These are phyloP conservation scores for Ellobium chinense DNA, from an alignment of 2,888 invertebrate genomes.

Conservation along the genomic window DNA sequence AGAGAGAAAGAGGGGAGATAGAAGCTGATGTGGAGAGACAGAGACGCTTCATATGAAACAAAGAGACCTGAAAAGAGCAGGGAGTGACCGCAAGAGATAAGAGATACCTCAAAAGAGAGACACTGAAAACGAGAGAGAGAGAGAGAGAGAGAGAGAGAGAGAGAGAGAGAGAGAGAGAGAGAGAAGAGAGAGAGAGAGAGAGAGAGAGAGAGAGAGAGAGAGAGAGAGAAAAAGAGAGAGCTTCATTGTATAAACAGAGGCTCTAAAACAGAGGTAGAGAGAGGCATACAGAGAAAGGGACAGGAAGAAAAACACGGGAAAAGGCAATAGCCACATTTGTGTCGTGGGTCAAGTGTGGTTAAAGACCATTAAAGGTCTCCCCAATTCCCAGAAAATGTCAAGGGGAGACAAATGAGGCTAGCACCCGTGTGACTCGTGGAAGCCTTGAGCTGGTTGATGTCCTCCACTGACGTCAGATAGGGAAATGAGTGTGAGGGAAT, in stretches of 20 bases:
- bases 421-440: not conserved
- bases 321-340: not conserved
- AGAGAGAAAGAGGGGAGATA: not conserved
- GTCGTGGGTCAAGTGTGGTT: too few relatives aligned
- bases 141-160: slow-evolving; percentile 3
- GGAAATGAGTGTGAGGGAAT: too few relatives aligned
- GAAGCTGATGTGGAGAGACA: not conserved
- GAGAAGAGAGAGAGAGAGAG: not conserved
- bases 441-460: too few relatives aligned
- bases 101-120: not conserved
- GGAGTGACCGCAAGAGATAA: not conserved
- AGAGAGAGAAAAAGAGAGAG: not conserved
- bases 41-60: not conserved
- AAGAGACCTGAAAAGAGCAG: not conserved
- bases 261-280: not conserved
- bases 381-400: too few relatives aligned
- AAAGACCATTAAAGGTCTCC: too few relatives aligned
- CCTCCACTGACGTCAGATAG: too few relatives aligned
- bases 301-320: not conserved
- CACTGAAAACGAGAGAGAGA: not conserved
- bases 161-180: slow-evolving; percentile 5
- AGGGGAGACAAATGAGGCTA: not conserved
- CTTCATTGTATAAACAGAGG: not conserved
- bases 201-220: not conserved
- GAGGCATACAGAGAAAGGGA: not conserved